Conservation (phyloP, 1,140 invertebrate species). For the Drosophila biarmipes region DNA sequence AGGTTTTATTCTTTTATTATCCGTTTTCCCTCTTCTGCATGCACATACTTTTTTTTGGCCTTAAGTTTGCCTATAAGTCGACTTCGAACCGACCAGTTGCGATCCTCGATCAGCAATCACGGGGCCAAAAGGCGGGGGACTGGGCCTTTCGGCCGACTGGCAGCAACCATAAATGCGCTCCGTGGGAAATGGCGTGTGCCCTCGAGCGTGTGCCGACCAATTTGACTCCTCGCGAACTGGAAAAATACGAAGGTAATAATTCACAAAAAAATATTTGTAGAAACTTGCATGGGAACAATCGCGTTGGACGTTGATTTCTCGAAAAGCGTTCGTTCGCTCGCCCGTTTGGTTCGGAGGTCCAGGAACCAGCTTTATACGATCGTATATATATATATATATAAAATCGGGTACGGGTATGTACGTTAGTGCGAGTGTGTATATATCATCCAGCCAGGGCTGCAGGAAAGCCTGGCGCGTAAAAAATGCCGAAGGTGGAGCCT, state of each 20-base stretch:
- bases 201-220: conserved; percentile 85
- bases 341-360: conserved; percentile 39
- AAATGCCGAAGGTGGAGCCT: conserved; percentile 69
- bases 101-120: conserved; percentile 31
- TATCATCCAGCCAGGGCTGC: conserved; percentile 55
- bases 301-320: conserved; percentile 81
- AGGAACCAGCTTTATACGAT: conserved; percentile 40
- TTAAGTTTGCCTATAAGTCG: conserved; percentile 21
- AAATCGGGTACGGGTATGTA: conserved; percentile 20
- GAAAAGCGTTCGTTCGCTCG: conserved; percentile 70
- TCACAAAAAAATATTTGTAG: conserved; percentile 84
- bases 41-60: neutral
- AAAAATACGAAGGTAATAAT: conserved; percentile 84
- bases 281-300: conserved; percentile 83
- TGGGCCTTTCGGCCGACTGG: conserved; percentile 18
- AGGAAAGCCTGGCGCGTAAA: conserved; percentile 35
- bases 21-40: conserved; percentile 1
- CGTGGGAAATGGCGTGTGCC: conserved; percentile 85
- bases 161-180: conserved; percentile 77
- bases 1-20: conserved; percentile 15
- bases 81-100: conserved; percentile 31
- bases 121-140: neutral
- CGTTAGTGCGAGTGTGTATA: conserved; percentile 14
- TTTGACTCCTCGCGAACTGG: conserved; percentile 84
- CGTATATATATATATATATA: conserved; percentile 11